Evolutionary conservation across 1,140 invertebrate species (phyloP).

Genomic region (Papilio glaucus): DNA sequence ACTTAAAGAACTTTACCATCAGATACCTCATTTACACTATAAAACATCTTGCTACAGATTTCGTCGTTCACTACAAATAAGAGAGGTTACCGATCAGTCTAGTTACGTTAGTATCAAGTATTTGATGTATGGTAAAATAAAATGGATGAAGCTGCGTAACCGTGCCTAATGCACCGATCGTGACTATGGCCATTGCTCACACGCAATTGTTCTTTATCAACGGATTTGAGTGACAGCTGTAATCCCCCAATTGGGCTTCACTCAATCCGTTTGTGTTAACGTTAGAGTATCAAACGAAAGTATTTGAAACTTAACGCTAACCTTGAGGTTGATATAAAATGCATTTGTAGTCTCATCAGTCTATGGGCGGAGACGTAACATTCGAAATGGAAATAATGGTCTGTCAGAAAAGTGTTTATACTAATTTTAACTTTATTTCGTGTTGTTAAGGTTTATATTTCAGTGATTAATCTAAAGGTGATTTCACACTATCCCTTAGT

Average conservation of each 20-base stretch:
- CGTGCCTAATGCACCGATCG: constrained; percentile 24
- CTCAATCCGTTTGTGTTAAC: constrained; percentile 20
- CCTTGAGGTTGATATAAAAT: constrained; percentile 22
- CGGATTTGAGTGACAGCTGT: constrained; percentile 41
- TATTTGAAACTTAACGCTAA: not conserved
- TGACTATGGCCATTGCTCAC: constrained; percentile 29
- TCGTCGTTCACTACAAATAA: no score
- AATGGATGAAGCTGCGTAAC: not conserved
- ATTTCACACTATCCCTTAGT: not conserved
- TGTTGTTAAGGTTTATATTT: constrained; percentile 1
- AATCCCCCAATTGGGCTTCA: no score
- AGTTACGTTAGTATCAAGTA: not conserved
- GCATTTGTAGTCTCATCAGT: constrained; percentile 21
- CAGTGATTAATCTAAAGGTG: not conserved
- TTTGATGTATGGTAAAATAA: constrained; percentile 3
- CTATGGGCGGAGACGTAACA: not conserved
- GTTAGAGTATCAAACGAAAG: not conserved
- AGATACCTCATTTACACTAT: no score
- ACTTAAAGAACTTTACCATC: no score
- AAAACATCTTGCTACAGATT: no score
- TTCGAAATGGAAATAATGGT: constrained; percentile 17
- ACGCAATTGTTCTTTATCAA: constrained; percentile 32
- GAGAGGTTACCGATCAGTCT: constrained; percentile 10
- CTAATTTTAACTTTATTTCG: constrained; percentile 27
- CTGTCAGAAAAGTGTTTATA: constrained; percentile 36